Conservation (phyloP, 2,888 invertebrate genomes). For the Sphecodes monilicornis region DNA sequence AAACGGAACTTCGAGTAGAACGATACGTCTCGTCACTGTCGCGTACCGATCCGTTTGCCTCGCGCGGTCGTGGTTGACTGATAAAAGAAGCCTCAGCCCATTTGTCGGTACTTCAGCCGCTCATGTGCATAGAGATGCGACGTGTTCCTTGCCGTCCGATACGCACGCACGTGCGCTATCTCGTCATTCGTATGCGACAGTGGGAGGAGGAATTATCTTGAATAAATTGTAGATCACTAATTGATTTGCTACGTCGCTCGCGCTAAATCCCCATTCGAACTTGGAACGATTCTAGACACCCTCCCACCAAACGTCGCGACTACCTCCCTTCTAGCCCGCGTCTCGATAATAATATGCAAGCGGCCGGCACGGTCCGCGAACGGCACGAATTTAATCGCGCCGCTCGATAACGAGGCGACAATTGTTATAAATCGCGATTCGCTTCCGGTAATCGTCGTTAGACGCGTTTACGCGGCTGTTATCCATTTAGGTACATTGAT, state of each 20-base stretch:
- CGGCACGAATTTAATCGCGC: not conserved
- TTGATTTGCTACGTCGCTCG: conserved; percentile 41
- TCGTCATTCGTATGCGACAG: conserved; percentile 17
- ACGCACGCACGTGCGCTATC: conserved; percentile 69
- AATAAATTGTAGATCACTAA: conserved; percentile 54
- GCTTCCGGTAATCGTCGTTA: conserved; percentile 5
- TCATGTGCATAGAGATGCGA: conserved; percentile 57
- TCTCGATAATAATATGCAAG: not conserved
- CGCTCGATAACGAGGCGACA: not conserved
- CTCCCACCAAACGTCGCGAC: not conserved
- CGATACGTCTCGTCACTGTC: conserved; percentile 23
- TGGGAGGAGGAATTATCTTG: conserved; percentile 45
- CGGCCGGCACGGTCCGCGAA: not conserved
- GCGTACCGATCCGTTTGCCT: conserved; percentile 72
- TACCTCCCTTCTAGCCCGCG: not conserved
- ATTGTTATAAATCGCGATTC: not conserved
- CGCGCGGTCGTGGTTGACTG: conserved; percentile 82
- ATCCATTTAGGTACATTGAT: not conserved
- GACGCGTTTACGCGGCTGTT: not conserved
- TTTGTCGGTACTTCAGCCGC: conserved; percentile 61
- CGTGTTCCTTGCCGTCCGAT: conserved; percentile 35
- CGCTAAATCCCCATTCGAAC: conserved; percentile 2
- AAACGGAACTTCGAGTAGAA: not conserved
- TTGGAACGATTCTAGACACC: not conserved
- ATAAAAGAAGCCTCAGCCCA: conserved; percentile 73